Evolutionary conservation across 64 coral and sea anemone species (phyloP).

Genomic region (Anthopleura sola): DNA sequence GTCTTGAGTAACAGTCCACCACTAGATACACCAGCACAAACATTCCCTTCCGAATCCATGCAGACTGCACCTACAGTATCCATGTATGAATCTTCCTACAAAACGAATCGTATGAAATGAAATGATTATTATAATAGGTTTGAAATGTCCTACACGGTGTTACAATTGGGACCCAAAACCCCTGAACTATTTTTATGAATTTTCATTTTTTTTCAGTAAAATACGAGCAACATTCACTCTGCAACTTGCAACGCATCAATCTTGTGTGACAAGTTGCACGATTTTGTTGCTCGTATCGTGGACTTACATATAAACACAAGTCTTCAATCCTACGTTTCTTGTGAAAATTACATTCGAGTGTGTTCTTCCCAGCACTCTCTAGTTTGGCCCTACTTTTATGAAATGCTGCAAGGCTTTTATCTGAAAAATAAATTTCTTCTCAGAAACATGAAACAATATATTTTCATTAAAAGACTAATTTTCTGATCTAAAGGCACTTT

Average conservation of each 20-base stretch:
- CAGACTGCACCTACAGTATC: slow-evolving; percentile 95
- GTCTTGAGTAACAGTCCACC: slow-evolving; percentile 76
- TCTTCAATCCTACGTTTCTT: slow-evolving; percentile 46
- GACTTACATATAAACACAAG: slow-evolving; percentile 49
- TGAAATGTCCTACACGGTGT: too few relatives aligned
- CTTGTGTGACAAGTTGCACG: too few relatives aligned
- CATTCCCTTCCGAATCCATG: slow-evolving; percentile 55
- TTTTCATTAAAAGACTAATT: background rate
- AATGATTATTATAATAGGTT: too few relatives aligned
- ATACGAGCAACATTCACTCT: too few relatives aligned
- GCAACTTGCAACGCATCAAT: too few relatives aligned
- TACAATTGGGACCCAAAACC: too few relatives aligned
- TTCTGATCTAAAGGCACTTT: background rate
- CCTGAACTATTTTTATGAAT: background rate
- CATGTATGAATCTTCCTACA: slow-evolving; percentile 28
- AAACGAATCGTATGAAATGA: background rate
- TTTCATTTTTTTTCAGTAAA: background rate
- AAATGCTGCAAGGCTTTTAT: slow-evolving; percentile 53
- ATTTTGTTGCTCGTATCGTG: too few relatives aligned
- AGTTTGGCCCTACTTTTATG: slow-evolving; percentile 41
- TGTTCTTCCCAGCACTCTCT: background rate
- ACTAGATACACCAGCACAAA: slow-evolving; percentile 86
- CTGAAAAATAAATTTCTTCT: slow-evolving; percentile 19
- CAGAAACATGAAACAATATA: background rate
- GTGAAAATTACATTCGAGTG: background rate